These are phyloP conservation scores for Pyxicephalus adspersus DNA, from an alignment of 2,113 vertebrate species.

Conservation along the genomic window DNA sequence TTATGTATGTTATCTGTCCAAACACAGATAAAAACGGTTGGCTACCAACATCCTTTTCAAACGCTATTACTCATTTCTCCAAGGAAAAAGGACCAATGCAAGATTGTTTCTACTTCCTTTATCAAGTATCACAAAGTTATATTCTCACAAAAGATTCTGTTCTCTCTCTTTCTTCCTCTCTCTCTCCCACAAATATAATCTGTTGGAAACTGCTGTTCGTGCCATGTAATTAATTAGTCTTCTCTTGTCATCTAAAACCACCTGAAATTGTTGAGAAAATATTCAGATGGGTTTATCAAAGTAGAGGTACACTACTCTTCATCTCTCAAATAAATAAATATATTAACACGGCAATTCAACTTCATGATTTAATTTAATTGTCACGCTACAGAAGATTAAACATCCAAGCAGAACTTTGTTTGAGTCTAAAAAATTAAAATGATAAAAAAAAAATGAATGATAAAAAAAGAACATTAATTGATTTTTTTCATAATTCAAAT, in stretches of 20 bases:
- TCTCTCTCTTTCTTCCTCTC: not conserved
- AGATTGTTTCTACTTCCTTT: no score
- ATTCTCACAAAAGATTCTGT: no score
- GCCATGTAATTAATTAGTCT: constrained; percentile 45
- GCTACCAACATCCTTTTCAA: no score
- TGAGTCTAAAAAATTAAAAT: constrained; percentile 30
- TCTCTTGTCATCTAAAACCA: constrained; percentile 30
- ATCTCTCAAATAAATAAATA: not conserved
- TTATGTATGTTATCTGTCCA: no score
- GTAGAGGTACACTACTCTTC: constrained; percentile 23
- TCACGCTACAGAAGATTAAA: constrained; percentile 43
- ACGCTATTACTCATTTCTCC: no score
- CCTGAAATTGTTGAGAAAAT: constrained; percentile 31
- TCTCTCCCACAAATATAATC: constrained; percentile 33
- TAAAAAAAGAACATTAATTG: constrained; percentile 8
- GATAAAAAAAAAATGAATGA: no score
- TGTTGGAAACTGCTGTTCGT: not conserved
- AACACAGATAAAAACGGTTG: no score
- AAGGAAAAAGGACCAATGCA: no score
- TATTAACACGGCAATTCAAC: constrained; percentile 13
- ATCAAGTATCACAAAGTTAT: no score
- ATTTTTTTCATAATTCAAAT: constrained; percentile 16
- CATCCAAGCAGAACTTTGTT: constrained; percentile 42
- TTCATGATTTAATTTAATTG: constrained; percentile 51
- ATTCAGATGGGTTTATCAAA: constrained; percentile 22